These are phyloP conservation scores for Cenopis cana DNA, from an alignment of 2,888 invertebrate species.

Conservation along the genomic window DNA sequence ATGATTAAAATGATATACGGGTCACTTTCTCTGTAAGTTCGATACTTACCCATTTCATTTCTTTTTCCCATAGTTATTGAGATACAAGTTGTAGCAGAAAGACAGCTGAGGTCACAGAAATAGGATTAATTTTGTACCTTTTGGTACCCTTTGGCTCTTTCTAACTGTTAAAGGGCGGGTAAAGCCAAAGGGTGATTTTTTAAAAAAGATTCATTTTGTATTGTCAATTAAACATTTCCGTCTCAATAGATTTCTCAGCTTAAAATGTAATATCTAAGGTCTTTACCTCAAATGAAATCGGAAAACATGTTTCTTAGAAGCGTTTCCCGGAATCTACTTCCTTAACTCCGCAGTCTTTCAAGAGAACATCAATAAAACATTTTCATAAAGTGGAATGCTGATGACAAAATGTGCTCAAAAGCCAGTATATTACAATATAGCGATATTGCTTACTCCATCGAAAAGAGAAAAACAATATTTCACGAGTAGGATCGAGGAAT, in stretches of 20 bases:
- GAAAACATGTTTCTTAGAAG: neutral
- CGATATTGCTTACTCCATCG: conserved; percentile 27
- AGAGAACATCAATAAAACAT: conserved; percentile 19
- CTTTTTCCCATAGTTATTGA: no score
- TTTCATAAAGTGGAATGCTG: conserved; percentile 28
- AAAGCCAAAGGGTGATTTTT: no score
- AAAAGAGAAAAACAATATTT: conserved; percentile 35
- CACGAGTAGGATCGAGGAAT: conserved; percentile 32
- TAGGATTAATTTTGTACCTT: no score
- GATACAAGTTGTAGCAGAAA: no score
- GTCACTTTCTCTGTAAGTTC: no score
- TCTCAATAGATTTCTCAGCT: neutral
- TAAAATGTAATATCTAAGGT: neutral
- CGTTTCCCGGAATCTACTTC: neutral
- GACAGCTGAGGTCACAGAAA: no score
- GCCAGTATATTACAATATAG: conserved; percentile 31
- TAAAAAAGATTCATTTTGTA: no score
- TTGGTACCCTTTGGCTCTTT: no score
- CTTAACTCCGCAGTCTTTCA: neutral
- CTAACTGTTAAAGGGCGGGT: no score
- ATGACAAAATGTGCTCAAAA: conserved; percentile 20
- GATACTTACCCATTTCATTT: no score
- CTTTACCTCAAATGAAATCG: neutral
- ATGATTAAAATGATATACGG: no score
- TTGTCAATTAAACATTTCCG: neutral